These are phyloP conservation scores for Biston betularia DNA, from an alignment of 2,888 invertebrate species.

Conservation along the genomic window DNA sequence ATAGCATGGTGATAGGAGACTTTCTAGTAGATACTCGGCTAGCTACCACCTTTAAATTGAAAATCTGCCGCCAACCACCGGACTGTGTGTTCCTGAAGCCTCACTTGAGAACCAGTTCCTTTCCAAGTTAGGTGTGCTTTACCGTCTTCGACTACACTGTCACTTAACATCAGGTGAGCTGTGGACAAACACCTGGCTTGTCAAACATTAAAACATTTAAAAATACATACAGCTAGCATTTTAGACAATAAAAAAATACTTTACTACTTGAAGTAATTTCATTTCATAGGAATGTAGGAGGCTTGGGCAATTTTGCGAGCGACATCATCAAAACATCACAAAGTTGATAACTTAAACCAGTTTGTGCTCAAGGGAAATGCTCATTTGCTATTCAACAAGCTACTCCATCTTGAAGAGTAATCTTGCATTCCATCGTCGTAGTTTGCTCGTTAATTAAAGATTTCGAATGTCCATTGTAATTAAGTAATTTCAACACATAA, in stretches of 20 bases:
- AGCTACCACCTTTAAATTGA: too few relatives aligned
- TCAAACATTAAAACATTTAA: too few relatives aligned
- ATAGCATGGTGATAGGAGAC: too few relatives aligned
- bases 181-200: too few relatives aligned
- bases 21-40: too few relatives aligned
- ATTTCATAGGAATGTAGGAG: neutral
- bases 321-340: conserved; percentile 34
- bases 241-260: neutral
- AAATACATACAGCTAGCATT: too few relatives aligned
- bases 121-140: too few relatives aligned
- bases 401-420: conserved; percentile 44
- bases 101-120: too few relatives aligned
- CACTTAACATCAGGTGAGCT: too few relatives aligned
- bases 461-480: conserved; percentile 48
- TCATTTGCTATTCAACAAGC: conserved; percentile 31
- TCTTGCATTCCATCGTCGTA: conserved; percentile 52
- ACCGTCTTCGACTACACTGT: too few relatives aligned
- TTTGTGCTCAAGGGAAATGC: conserved; percentile 27
- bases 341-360: conserved; percentile 28
- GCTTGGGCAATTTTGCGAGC: conserved; percentile 15
- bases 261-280: neutral
- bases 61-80: too few relatives aligned
- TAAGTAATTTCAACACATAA: conserved; percentile 52
- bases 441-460: conserved; percentile 56
- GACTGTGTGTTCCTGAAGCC: too few relatives aligned